Percentiles rank a stretch among this genome's conserved stretches.
These are phyloP conservation scores for Aviceda subcristata DNA, from an alignment of 2,113 vertebrate genomes.

Conservation along the genomic window DNA sequence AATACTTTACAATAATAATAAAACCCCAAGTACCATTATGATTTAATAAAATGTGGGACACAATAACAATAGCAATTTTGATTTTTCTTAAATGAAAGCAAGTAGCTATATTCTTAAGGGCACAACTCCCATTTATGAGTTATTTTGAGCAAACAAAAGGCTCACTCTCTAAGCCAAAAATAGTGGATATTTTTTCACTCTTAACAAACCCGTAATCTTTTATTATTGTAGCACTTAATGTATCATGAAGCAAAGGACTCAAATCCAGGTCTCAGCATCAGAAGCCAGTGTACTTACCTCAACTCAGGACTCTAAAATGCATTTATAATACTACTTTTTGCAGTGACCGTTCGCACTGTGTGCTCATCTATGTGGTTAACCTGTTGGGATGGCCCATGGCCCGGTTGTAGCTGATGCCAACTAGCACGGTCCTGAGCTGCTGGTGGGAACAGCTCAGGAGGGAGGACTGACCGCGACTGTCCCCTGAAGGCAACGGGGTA, in stretches of 20 bases:
- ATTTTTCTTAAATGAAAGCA: not conserved
- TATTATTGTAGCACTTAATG: not conserved
- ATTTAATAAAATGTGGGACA: not conserved
- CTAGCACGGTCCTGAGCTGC: not conserved
- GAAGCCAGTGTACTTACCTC: not conserved
- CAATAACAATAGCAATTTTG: not conserved
- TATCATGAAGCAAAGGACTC: not conserved
- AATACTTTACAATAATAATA: not conserved
- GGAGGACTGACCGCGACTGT: not conserved
- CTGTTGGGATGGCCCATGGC: not conserved
- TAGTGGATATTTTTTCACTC: not conserved
- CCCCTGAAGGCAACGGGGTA: not conserved
- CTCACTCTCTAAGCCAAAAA: not conserved
- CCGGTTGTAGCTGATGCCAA: not conserved
- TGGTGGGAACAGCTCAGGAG: not conserved
- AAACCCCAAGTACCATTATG: not conserved
- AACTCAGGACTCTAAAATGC: not conserved
- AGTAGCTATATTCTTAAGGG: not conserved
- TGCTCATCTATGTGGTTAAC: not conserved
- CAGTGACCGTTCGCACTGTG: not conserved
- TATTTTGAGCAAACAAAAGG: constrained; percentile 11
- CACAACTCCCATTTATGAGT: not conserved
- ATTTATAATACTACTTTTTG: not conserved
- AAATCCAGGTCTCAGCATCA: not conserved
- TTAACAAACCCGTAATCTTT: not conserved